Evolutionary conservation across 2,797 vertebrate genomes (phyloP).

Genomic region (Cirrhinus mrigala): DNA sequence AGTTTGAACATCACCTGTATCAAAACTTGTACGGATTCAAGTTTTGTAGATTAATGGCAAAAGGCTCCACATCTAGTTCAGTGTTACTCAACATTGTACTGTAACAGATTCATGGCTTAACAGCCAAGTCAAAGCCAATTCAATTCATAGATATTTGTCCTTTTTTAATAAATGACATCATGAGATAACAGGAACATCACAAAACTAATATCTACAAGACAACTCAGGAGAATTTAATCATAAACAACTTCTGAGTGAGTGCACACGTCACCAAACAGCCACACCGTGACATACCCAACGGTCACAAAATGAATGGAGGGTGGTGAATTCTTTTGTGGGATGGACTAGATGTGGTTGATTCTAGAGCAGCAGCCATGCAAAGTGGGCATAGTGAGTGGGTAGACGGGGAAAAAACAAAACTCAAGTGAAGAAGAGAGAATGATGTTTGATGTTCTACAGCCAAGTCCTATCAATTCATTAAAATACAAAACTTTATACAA

Average conservation of each 20-base stretch:
- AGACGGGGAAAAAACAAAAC: background rate
- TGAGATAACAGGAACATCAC: background rate
- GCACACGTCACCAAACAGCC: conserved; percentile 26
- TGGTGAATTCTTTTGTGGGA: conserved; percentile 17
- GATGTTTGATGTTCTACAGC: background rate
- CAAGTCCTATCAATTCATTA: background rate
- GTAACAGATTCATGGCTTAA: background rate
- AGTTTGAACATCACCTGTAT: background rate
- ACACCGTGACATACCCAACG: background rate
- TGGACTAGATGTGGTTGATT: conserved; percentile 39
- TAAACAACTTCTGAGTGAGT: background rate
- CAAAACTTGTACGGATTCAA: conserved; percentile 24
- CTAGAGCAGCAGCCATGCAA: conserved; percentile 56
- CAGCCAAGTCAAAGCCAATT: background rate
- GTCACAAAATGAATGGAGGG: conserved; percentile 8
- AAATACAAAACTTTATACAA: background rate
- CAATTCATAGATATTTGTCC: background rate
- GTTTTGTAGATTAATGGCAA: conserved; percentile 16
- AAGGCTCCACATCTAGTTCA: conserved; percentile 38
- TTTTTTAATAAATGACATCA: background rate
- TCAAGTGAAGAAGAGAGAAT: background rate
- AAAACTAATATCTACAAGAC: background rate
- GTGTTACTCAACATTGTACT: background rate
- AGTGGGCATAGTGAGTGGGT: conserved; percentile 29
- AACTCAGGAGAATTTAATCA: background rate